phyloP scores from a whole-genome alignment of 2,888 invertebrate genomes.

The Xestia xanthographa region DNA sequence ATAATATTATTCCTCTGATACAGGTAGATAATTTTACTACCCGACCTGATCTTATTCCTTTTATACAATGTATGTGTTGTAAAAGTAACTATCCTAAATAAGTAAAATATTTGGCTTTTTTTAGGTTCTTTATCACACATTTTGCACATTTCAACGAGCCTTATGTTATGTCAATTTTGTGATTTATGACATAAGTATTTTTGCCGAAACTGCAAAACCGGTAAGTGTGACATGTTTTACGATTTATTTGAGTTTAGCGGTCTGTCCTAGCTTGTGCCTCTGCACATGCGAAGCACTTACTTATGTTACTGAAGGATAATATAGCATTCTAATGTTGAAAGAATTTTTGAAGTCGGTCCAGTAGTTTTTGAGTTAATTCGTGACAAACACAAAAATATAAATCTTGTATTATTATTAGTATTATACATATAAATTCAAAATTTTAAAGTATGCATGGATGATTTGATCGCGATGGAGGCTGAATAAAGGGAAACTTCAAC shows the following conservation, averaged over 20 bases:
- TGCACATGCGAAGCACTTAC: too few relatives aligned
- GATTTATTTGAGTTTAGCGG: background rate
- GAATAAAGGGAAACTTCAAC: background rate
- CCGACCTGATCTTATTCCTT: too few relatives aligned
- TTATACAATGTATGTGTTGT: accelerated
- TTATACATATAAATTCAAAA: too few relatives aligned
- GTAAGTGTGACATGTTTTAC: background rate
- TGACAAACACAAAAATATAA: too few relatives aligned
- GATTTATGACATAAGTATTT: background rate
- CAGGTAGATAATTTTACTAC: accelerated
- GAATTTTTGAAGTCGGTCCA: too few relatives aligned
- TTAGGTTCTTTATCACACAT: constrained; percentile 13
- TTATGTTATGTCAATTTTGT: constrained; percentile 25
- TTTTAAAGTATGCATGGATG: background rate
- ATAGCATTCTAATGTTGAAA: too few relatives aligned
- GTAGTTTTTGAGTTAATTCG: too few relatives aligned
- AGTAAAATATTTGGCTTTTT: background rate
- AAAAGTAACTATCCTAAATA: too few relatives aligned
- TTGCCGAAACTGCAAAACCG: background rate
- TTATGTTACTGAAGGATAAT: too few relatives aligned
- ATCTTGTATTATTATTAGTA: too few relatives aligned
- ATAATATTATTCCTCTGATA: too few relatives aligned
- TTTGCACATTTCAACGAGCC: constrained; percentile 27
- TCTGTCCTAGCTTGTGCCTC: too few relatives aligned
- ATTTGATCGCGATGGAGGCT: background rate